Conservation (phyloP, 2,113 vertebrate species). For the Emydocephalus ijimae region DNA sequence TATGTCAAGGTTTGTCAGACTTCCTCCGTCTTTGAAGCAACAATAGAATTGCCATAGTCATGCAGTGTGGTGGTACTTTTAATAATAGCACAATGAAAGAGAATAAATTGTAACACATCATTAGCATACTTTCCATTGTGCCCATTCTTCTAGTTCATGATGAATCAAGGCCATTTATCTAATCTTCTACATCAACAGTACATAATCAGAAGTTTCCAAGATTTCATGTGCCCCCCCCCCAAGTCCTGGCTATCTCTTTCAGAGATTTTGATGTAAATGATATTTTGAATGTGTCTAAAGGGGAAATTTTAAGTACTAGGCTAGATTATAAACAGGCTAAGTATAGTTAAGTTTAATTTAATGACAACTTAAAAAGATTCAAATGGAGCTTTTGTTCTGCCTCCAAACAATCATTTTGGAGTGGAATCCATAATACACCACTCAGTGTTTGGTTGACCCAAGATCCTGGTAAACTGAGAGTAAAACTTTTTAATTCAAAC, state of each 20-base stretch:
- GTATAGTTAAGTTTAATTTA: background rate
- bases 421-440: background rate
- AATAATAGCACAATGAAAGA: background rate
- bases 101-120: background rate
- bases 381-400: background rate
- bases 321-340: background rate
- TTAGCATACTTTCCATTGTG: background rate
- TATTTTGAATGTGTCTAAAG: background rate
- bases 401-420: background rate
- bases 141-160: background rate
- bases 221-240: background rate
- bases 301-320: background rate
- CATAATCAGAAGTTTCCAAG: background rate
- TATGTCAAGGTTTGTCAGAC: background rate
- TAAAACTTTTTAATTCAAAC: background rate
- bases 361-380: background rate
- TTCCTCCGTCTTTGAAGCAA: conserved; percentile 24
- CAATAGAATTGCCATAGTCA: conserved; percentile 2
- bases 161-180: background rate
- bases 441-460: background rate
- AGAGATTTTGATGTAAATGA: background rate
- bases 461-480: background rate
- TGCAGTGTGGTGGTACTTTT: background rate
- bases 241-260: background rate
- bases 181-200: background rate